Percentiles rank a stretch among this genome's conserved stretches.
Evolutionary conservation across 2,888 invertebrate species (phyloP).

Genomic region (Sphaerophoria rueppellii): DNA sequence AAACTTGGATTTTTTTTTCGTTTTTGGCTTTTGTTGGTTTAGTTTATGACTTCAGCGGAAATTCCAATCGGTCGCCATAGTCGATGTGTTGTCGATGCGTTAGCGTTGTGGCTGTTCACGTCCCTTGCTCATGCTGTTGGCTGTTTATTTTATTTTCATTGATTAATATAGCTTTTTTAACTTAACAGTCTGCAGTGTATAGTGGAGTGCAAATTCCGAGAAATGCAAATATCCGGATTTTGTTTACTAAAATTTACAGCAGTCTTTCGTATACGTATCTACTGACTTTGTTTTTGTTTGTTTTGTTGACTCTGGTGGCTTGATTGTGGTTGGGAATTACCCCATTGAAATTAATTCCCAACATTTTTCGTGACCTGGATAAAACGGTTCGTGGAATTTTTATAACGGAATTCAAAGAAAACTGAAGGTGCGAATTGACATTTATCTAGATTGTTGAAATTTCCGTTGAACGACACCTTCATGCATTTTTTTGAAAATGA

Average conservation of each 20-base stretch:
- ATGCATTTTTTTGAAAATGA: too few relatives aligned
- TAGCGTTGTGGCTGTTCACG: neutral
- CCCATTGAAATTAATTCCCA: constrained; percentile 10
- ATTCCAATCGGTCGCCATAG: constrained; percentile 45
- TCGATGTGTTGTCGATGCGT: constrained; percentile 17
- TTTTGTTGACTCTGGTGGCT: constrained; percentile 33
- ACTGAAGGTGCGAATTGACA: neutral
- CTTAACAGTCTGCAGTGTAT: constrained; percentile 13
- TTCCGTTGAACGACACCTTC: neutral
- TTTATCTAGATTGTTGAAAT: neutral
- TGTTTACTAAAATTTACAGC: constrained; percentile 31
- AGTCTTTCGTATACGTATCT: neutral
- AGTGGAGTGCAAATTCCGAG: constrained; percentile 31
- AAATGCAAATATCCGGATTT: constrained; percentile 56
- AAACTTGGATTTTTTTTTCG: constrained; percentile 7
- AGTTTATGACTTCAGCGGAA: constrained; percentile 52
- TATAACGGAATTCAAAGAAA: neutral
- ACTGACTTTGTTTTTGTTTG: neutral
- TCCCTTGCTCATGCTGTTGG: neutral
- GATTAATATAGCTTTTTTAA: constrained; percentile 27
- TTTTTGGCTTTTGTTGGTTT: neutral
- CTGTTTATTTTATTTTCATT: constrained; percentile 3
- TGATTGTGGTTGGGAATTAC: constrained; percentile 52
- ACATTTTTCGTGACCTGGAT: neutral
- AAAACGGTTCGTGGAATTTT: neutral